Base-by-base conservation (phyloP, 1,140 invertebrate genomes). In the Hylaeus anthracinus region DNA sequence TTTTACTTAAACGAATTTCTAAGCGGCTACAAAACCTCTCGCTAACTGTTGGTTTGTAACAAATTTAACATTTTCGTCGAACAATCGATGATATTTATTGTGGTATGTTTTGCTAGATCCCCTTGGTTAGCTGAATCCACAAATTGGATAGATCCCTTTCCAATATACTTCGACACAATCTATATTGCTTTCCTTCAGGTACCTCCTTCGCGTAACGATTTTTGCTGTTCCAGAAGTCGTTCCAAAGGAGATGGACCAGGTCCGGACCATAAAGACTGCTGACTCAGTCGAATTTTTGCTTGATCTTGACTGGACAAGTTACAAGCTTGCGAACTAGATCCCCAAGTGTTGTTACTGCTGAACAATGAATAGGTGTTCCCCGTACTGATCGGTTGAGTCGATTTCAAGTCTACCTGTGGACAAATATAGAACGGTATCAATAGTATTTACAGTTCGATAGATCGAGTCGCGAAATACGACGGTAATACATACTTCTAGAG, bases 201-300 rank as follows among this genome's bases (percentile, higher is more conserved):
- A 65, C 90, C 91, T 45, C 91, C 91, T 65, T 92, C 93, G 64
- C 94, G 91, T 88, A 95, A 91, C 72, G 96, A 95, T 87, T 96
- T 96, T 92, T 98, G 97, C 87, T 97, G 96, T 89, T 97, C 97
- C 61, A 98, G 91, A 6, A 98, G 94, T 76, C 96, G 94, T 89
- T 97, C 97, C 45, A 98, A 92, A 0, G 97, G 97, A 15, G 96
- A 97, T 15, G 96, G 96, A 8, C 95, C 96, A 2, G 96, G 95
- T 1, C 96, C 96, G 48, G 96, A 96, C 96, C 97, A 98, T 14
- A 97, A 92, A 2, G 96, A 97, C 94, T 97, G 95, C 45, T 94
- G 94, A 58, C 89, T 91, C 1, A 91, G 63, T 58, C 86, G 86
- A 5, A 82, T 65, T 39, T 90, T 92, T 53, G 88, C 86, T 51